These are phyloP conservation scores for Cherax quadricarinatus DNA, from an alignment of 1,140 invertebrate species.

Conservation along the genomic window DNA sequence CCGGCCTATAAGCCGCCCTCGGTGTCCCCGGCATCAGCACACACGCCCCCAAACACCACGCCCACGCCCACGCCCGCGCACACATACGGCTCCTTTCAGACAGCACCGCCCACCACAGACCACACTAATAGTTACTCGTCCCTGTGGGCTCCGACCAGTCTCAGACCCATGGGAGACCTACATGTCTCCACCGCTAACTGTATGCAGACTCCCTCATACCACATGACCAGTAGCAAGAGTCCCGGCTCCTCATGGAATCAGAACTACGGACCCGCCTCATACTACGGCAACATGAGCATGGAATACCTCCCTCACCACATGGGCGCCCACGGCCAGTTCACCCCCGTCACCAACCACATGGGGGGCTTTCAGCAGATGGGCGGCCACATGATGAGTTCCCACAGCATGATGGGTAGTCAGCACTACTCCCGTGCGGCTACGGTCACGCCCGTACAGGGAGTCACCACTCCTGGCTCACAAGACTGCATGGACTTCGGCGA, in stretches of 20 bases:
- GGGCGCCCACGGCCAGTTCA: constrained; percentile 62
- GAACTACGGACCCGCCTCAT: constrained; percentile 69
- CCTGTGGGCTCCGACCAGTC: constrained; percentile 58
- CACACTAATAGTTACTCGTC: constrained; percentile 63
- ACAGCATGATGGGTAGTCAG: constrained; percentile 64
- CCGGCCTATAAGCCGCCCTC: constrained; percentile 72
- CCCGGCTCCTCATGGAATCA: constrained; percentile 68
- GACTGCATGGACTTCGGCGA: constrained; percentile 73
- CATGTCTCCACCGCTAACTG: constrained; percentile 71
- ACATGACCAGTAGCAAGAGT: constrained; percentile 59
- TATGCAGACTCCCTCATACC: constrained; percentile 65
- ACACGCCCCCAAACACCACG: constrained; percentile 70
- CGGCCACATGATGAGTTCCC: constrained; percentile 66
- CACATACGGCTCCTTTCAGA: constrained; percentile 64
- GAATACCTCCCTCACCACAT: constrained; percentile 71
- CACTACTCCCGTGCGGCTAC: constrained; percentile 47
- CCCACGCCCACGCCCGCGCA: constrained; percentile 69
- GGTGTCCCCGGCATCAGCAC: constrained; percentile 70
- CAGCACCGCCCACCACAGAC: constrained; percentile 52
- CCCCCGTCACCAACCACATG: constrained; percentile 59
- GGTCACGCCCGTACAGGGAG: constrained; percentile 57
- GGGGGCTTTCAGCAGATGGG: constrained; percentile 66
- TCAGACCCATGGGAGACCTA: constrained; percentile 60
- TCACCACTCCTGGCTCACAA: constrained; percentile 52
- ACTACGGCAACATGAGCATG: constrained; percentile 74